Evolutionary conservation across 2,888 invertebrate genomes (phyloP), one percentile per base, ranked within the genome.

Genomic region (Yponomeuta cagnagella): DNA sequence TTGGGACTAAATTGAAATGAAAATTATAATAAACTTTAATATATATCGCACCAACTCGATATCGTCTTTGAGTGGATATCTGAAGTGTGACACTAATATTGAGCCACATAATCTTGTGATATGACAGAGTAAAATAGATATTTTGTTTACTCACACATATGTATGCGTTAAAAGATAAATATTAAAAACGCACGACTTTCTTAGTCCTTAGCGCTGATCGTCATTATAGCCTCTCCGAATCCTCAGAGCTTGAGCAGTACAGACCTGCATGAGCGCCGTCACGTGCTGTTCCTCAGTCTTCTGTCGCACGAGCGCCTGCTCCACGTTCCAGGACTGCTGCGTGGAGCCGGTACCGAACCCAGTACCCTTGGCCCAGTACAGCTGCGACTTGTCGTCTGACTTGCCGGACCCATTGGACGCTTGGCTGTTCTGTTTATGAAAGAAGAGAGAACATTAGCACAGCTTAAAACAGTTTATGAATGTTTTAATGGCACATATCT

Each of bases 261-360:
- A 58, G 52, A 94, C 94, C 87, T 95, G 94, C 64, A 97, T 83
- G 70, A 97, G 85, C 73, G 96, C 97, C 0, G 98, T 97, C 4
- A 98, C 98, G 83, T 98, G 98, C 80, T 98, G 97, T 83, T 99
- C 98, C 87, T 98, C 98, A 73, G 96, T 96, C 73, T 95, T 94
- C 84, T 98, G 98, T 12, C 97, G 93, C 74, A 97, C 88, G 70
- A 98, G 88, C n/a, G 98, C 98, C 82, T 98, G 97, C 81, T 98
- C 98, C 63, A 98, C 97, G 87, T 98, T 98, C 98, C 98, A 99
- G 68, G 97, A 97, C 84, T 98, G 98, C 74, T 97, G 96, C 12
- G 98, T 98, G 33, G 97, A 97, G 37, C 98, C 98, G 0, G 98
- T 98, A 69, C 98, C 98, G 88, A 98, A 98, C 1, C 98, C 98